Base-by-base conservation (phyloP, 2,888 invertebrate genomes). In the Sipha maydis region DNA sequence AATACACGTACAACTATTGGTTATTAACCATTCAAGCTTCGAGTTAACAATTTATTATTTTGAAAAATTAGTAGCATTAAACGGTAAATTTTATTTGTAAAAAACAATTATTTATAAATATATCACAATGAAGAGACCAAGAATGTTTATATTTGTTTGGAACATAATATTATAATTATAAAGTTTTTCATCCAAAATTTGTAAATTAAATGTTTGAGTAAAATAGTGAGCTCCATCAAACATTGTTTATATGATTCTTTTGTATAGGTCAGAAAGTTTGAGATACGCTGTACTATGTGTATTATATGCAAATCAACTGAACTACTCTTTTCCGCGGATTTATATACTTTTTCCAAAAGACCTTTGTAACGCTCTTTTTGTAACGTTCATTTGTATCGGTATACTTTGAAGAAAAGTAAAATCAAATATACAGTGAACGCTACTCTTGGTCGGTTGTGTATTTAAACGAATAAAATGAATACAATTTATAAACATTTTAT, bases 281-380 rank as follows among this genome's bases (percentile, higher is more conserved):
- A 25, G 4, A 54, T 25, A 54, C 41, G 25, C 71, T 31, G 28
- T 34, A 31, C 0, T 54, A 31, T 34, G n/a, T 17, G 34, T 54
- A 78, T 56, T 61, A 38, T 76, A 84, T 75, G 56, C 38, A 84
- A 84, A 84, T 76, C 56, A 61, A 75, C 38, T 56, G n/a, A 56
- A 61, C 56, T 56, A 84, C 56, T 11, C n/a, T 61, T 84, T 76
- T 41, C 38, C 2, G 17, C 41, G 75, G 56, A 56, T 75, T 84
- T 61, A n/a, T 84, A 28, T 28, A 38, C 38, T 84, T 56, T 28
- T 61, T 41, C 38, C n/a, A 38, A 34, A 75, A 56, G 56, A 4
- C 83, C 25, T 83, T 56, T 83, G 38, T 34, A 28, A 25, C 28
- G 38, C 11, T 25, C 31, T 83, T 71, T 71, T 83, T 17, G 25